Base-by-base conservation (phyloP, 2,113 vertebrate species). In the Alosa alosa region DNA sequence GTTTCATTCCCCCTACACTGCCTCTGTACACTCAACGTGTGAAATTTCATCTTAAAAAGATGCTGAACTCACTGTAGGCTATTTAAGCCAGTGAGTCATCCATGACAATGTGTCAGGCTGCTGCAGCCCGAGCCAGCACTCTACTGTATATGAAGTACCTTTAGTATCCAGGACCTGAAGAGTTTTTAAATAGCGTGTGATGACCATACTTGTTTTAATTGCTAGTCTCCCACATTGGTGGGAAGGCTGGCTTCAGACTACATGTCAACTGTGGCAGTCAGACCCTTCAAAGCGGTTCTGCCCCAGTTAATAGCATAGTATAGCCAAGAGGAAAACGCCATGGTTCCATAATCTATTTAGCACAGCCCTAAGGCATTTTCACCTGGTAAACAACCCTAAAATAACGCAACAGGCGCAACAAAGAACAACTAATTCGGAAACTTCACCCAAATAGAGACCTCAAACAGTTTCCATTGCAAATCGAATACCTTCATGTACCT, bases 71-170 rank as follows among this genome's bases (percentile, higher is more conserved):
- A 72, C 72, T 78, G 72, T 10, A 15, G 72, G 72, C 72, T 78
- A 17, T 41, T 36, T 88, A 89, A 86, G 82, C 81, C 50, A 39
- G 47, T 87, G 89, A 89, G 81, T 91, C 86, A 90, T 84, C 57
- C 46, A 45, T 41, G 55, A 31, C 41, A 47, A 49, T 78, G 15
- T n/a, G 72, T 78, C 31, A 84, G 36, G 57, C 55, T 46, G 25
- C 15, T 11, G 55, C 88, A 52, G 57, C 72, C 5, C 31, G 15
- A 15, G 36, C 72, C 72, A 78, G 72, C 4, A 13, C 31, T 36
- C 4, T 18, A 17, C 55, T 39, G 72, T 17, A 36, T 6, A 78
- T 52, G 55, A 25, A 81, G 64, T 20, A 86, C 57, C 47, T 82
- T 44, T 81, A 85, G 31, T 52, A 52, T 7, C 44, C 18, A 9